phyloP scores from a whole-genome alignment of 2,113 vertebrate species.

The Lanius ludovicianus region DNA sequence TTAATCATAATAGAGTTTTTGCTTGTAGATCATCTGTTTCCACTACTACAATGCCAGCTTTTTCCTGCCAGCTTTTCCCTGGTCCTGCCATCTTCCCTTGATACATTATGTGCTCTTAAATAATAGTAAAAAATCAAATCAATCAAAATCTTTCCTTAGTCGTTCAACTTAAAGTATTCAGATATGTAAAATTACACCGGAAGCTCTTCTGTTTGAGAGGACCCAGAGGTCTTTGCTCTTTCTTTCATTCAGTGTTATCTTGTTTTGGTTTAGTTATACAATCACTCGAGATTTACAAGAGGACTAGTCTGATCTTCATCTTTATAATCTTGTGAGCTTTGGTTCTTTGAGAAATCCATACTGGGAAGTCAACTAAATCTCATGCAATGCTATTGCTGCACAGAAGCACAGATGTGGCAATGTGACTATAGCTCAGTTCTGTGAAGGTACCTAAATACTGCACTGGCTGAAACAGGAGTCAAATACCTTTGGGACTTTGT shows the following conservation, averaged over 20 bases:
- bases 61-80: neutral
- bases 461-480: neutral
- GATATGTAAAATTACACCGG: neutral
- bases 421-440: neutral
- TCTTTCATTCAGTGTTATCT: neutral
- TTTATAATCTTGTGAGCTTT: neutral
- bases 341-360: neutral
- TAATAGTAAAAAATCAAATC: neutral
- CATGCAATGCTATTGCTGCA: neutral
- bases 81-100: neutral
- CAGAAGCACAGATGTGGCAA: neutral
- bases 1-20: slow-evolving; percentile 11
- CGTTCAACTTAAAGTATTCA: neutral
- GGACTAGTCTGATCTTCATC: neutral
- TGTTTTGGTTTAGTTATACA: neutral
- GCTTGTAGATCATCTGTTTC: neutral
- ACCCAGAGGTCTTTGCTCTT: neutral
- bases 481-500: neutral
- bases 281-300: neutral
- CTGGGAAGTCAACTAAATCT: neutral
- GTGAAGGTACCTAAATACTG: neutral
- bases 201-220: neutral
- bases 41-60: neutral
- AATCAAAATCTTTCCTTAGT: neutral
- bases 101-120: neutral